Percentiles rank a stretch among this genome's conserved stretches.
These are phyloP conservation scores for Oeneis ivallda DNA, from an alignment of 2,888 invertebrate species.

Conservation along the genomic window DNA sequence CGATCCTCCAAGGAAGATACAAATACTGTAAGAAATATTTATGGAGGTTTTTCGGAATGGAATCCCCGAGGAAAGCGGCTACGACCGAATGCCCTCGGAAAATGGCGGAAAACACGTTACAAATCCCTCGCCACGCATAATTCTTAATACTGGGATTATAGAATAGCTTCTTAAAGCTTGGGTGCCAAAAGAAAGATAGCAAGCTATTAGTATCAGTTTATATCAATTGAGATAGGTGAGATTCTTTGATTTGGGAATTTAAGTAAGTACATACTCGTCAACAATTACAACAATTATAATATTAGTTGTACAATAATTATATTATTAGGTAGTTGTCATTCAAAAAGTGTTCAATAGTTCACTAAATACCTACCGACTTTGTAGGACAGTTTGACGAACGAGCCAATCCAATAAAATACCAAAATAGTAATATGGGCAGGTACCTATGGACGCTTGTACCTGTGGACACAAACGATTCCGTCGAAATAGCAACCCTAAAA, in stretches of 20 bases:
- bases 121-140: conserved; percentile 77
- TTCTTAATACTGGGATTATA: conserved; percentile 77
- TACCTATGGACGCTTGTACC: no score
- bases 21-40: conserved; percentile 81
- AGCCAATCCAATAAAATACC: no score
- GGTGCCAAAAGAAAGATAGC: conserved; percentile 77
- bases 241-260: neutral
- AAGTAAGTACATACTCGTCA: no score
- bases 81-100: conserved; percentile 65
- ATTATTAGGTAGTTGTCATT: no score
- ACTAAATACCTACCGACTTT: no score
- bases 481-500: no score
- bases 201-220: conserved; percentile 64
- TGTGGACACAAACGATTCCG: no score
- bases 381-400: no score
- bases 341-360: no score
- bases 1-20: conserved; percentile 80
- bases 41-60: conserved; percentile 79
- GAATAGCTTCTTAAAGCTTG: conserved; percentile 73
- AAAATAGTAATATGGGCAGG: no score
- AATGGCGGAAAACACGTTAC: conserved; percentile 75
- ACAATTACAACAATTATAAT: no score
- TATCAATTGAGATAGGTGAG: neutral
- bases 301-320: no score
- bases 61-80: conserved; percentile 70